Conservation (phyloP, 2,888 invertebrate genomes). For the Cyaniris semiargus region DNA sequence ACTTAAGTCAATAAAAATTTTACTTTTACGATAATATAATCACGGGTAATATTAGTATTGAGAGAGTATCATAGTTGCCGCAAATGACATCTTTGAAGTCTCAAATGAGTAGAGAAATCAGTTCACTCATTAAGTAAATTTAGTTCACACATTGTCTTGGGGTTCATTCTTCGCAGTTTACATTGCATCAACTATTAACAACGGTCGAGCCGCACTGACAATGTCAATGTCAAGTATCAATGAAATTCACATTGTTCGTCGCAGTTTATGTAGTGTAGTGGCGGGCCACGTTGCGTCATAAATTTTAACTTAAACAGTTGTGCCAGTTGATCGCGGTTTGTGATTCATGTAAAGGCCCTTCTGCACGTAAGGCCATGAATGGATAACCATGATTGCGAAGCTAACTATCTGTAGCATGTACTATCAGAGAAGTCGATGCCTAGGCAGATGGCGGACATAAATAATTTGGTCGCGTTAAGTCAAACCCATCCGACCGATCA, state of each 20-base stretch:
- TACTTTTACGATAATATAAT: too few relatives aligned
- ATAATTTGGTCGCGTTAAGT: too few relatives aligned
- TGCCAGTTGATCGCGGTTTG: not conserved
- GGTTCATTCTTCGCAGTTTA: not conserved
- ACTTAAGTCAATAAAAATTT: too few relatives aligned
- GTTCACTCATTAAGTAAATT: not conserved
- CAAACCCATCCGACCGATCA: too few relatives aligned
- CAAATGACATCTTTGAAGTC: not conserved
- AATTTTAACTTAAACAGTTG: not conserved
- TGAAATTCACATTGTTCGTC: conserved; percentile 3
- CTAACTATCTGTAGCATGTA: too few relatives aligned
- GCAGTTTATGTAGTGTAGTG: not conserved
- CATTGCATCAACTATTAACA: conserved; percentile 2
- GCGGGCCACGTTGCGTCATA: not conserved
- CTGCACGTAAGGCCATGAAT: not conserved
- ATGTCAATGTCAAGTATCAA: conserved; percentile 26
- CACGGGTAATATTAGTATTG: too few relatives aligned
- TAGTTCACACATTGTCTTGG: not conserved
- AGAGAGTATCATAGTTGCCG: not conserved
- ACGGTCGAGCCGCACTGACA: conserved; percentile 11
- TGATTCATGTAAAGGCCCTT: not conserved
- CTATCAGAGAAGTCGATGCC: too few relatives aligned
- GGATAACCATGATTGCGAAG: too few relatives aligned
- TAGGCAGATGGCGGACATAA: too few relatives aligned
- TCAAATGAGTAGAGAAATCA: not conserved